These are phyloP conservation scores for Pseudotriccus pelzelni DNA, from an alignment of 2,797 vertebrate species.

Conservation along the genomic window DNA sequence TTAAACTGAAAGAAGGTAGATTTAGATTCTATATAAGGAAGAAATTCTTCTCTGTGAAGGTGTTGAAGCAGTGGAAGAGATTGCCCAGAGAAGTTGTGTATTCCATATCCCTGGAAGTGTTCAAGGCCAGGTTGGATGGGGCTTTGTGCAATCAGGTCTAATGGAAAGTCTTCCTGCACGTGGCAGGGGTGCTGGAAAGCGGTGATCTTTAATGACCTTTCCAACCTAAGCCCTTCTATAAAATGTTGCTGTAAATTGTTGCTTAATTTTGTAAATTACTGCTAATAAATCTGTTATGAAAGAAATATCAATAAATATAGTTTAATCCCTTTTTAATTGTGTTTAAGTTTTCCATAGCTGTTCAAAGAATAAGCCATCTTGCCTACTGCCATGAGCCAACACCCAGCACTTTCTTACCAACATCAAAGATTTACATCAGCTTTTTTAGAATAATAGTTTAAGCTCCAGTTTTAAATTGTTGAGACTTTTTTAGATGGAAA, in stretches of 20 bases:
- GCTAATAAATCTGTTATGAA: not conserved
- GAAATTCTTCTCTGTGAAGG: not conserved
- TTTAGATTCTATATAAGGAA: not conserved
- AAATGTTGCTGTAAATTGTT: no score
- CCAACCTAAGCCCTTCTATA: not conserved
- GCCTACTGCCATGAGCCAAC: not conserved
- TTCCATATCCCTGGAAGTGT: not conserved
- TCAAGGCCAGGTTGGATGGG: no score
- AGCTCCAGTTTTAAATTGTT: not conserved
- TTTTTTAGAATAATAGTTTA: not conserved
- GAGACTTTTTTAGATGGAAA: not conserved
- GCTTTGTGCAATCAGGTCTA: not conserved
- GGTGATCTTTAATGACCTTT: not conserved
- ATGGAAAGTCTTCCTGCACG: no score
- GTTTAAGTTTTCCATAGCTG: not conserved
- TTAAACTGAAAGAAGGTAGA: not conserved
- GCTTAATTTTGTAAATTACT: not conserved
- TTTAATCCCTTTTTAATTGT: not conserved
- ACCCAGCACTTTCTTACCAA: not conserved
- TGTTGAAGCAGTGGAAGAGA: not conserved
- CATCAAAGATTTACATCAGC: not conserved
- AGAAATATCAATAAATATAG: not conserved
- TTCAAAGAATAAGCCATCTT: not conserved
- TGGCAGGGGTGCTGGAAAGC: fast-evolving
- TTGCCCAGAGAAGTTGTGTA: fast-evolving